Evolutionary conservation across 53 echinoderm and acorn worm species (phyloP), one percentile per base, ranked within the genome.

Genomic region (Antedon mediterranea): DNA sequence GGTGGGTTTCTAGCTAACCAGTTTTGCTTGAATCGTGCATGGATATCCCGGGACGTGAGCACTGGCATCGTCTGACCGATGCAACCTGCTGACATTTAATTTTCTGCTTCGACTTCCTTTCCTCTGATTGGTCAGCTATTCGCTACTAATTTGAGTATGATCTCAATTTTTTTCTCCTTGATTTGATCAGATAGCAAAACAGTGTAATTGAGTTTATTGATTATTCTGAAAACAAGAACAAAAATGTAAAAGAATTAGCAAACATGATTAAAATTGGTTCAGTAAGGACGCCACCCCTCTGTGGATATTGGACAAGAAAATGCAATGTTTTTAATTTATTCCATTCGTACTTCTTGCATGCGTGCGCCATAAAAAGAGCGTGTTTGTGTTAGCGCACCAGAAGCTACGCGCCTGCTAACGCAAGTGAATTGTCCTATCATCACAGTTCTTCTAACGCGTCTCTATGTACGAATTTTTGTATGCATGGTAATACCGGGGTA

Each of bases 21-120:
- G 76, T 83, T 89, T 75, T 89, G 89, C 77, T 92, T 92, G 83
- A 92, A 92, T 74, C 84, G 86, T 33, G 81, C 32, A 13, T 85
- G 87, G 57, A 85, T 83, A 33, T 92, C 92, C 77, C 78, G 79
- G n/a, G 84, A 81, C 33, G 84, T 85, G 27, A 85, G 73, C 76
- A 88, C 83, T 31, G 90, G 90, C 73, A 90, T 77, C 70, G 88
- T 82, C 32, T 57, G 57, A 57, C 57, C 57, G 2, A 57, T 2
- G 57, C 57, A 57, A 57, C 57, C 57, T 26, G 57, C 57, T 57
- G 57, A 57, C 57, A 57, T 57, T 57, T 57, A 57, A 57, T 57
- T 57, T 23, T 57, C 57, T 11, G 3, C 9, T 11, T 57, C 23
- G 11, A 23, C 57, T 18, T 37, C 37, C 57, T 57, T 57, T 8